Conservation (phyloP, 2,888 invertebrate species). For the Vanessa cardui region DNA sequence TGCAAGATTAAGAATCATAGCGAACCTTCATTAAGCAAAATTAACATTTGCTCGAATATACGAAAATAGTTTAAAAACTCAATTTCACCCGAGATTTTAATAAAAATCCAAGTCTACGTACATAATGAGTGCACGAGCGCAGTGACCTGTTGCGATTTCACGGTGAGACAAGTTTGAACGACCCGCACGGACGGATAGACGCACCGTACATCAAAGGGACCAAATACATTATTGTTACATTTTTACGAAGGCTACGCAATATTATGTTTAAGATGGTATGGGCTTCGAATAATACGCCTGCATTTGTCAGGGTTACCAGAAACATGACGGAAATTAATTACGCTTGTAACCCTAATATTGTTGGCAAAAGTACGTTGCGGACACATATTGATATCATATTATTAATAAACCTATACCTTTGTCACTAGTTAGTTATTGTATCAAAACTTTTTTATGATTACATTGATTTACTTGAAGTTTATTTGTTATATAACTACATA, state of each 20-base stretch:
- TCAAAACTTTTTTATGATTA: too few relatives aligned
- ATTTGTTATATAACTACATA: too few relatives aligned
- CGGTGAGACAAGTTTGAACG: conserved; percentile 65
- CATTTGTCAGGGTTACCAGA: not conserved
- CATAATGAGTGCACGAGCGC: conserved; percentile 59
- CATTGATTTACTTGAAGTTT: too few relatives aligned
- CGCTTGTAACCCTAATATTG: too few relatives aligned
- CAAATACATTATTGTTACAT: conserved; percentile 38
- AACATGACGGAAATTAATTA: too few relatives aligned
- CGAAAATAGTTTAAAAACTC: not conserved
- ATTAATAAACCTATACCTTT: too few relatives aligned
- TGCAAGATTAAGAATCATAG: not conserved
- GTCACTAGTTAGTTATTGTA: too few relatives aligned
- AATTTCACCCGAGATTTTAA: conserved; percentile 23
- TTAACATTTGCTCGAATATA: not conserved
- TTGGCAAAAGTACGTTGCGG: too few relatives aligned
- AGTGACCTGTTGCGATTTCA: conserved; percentile 77
- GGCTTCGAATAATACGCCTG: not conserved
- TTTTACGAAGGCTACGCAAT: conserved; percentile 28
- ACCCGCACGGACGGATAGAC: conserved; percentile 44
- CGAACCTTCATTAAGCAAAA: not conserved
- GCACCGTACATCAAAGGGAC: conserved; percentile 44
- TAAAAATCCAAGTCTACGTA: conserved; percentile 30
- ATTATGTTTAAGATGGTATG: not conserved
- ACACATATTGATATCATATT: too few relatives aligned